phyloP scores from a whole-genome alignment of 2,888 invertebrate species.

The Ornithoptera alexandrae region DNA sequence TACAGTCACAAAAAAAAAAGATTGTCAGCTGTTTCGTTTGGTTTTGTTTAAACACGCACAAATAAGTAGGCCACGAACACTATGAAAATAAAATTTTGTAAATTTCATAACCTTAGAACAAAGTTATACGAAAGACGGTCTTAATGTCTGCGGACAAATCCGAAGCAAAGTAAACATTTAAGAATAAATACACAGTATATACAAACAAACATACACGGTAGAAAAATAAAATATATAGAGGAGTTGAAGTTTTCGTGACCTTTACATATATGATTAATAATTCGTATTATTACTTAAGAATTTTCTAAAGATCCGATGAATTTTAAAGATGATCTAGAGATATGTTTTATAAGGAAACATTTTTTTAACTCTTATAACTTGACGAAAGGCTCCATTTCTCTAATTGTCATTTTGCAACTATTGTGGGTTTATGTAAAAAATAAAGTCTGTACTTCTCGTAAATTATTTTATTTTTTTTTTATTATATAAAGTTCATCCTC shows the following conservation, averaged over 20 bases:
- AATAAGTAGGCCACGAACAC: conserved; percentile 15
- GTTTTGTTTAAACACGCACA: conserved; percentile 7
- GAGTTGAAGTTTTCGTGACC: background rate
- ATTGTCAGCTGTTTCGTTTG: background rate
- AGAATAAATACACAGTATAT: no score
- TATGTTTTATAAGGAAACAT: background rate
- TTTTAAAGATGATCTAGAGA: background rate
- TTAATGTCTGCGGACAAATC: no score
- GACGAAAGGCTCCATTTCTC: background rate
- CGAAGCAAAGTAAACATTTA: no score
- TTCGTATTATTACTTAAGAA: background rate
- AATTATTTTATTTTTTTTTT: conserved; percentile 78
- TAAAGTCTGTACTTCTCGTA: conserved; percentile 58
- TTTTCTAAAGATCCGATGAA: background rate
- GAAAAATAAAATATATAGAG: background rate
- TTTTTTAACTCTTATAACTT: background rate
- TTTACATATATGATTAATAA: background rate
- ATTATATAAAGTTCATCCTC: conserved; percentile 77
- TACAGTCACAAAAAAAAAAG: background rate
- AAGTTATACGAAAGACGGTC: no score
- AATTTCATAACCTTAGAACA: background rate
- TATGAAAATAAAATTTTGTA: background rate
- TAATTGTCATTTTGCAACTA: background rate
- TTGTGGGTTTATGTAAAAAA: conserved; percentile 28
- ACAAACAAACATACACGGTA: no score